phyloP scores from a whole-genome alignment of 1,140 invertebrate species.

The Archivesica marissinica region DNA sequence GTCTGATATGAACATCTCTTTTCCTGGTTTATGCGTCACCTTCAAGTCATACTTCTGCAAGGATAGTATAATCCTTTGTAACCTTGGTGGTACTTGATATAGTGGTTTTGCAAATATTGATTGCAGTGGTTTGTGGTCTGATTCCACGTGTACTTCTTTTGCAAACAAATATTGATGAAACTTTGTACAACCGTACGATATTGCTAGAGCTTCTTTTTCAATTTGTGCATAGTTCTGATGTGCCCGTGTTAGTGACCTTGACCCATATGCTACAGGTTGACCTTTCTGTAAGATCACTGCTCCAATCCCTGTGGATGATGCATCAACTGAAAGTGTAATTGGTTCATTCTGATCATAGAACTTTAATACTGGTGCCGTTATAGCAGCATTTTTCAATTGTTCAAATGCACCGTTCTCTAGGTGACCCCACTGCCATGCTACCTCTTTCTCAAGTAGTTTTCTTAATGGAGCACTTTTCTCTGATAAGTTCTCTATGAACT shows the following conservation, averaged over 20 bases:
- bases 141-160: slow-evolving; percentile 3
- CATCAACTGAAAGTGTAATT: slow-evolving; percentile 8
- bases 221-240: slow-evolving; percentile 68
- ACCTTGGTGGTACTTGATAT: no score
- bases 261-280: slow-evolving; percentile 68
- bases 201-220: slow-evolving; percentile 63
- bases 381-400: slow-evolving; percentile 17
- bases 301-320: slow-evolving; percentile 51
- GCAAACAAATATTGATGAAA: slow-evolving; percentile 85
- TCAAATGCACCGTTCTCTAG: slow-evolving; percentile 54
- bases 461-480: slow-evolving; percentile 64
- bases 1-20: no score
- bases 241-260: slow-evolving; percentile 57
- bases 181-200: slow-evolving; percentile 81
- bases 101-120: no score
- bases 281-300: slow-evolving; percentile 54
- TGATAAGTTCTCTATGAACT: slow-evolving; percentile 67
- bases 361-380: no score
- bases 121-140: slow-evolving; percentile 60
- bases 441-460: slow-evolving; percentile 59
- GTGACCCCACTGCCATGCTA: slow-evolving; percentile 48
- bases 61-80: no score
- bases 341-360: slow-evolving; percentile 62
- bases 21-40: no score
- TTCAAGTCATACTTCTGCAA: no score